These are phyloP conservation scores for Drosophila helvetica DNA, from an alignment of 2,888 invertebrate species.

Conservation along the genomic window DNA sequence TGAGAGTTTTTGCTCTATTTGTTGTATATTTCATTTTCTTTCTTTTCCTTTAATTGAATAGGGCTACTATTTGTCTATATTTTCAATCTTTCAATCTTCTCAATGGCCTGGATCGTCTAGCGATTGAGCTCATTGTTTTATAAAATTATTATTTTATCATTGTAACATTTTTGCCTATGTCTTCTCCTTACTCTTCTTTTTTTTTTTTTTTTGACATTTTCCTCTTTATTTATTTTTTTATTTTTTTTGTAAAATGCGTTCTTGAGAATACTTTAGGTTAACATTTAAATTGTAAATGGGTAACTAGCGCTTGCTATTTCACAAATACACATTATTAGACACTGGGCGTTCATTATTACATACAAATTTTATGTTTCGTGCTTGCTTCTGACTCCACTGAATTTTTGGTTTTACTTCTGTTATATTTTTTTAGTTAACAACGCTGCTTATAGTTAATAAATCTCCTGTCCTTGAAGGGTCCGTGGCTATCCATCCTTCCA, in stretches of 20 bases:
- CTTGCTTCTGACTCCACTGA: constrained; percentile 15
- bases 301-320: constrained; percentile 63
- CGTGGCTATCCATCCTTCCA: constrained; percentile 28
- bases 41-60: constrained; percentile 25
- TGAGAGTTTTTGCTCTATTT: not conserved
- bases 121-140: constrained; percentile 32
- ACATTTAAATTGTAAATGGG: constrained; percentile 64
- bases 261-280: constrained; percentile 77
- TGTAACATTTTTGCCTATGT: constrained; percentile 27
- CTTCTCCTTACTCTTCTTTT: constrained; percentile 1
- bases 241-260: constrained; percentile 68
- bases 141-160: constrained; percentile 31
- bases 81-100: not conserved
- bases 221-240: constrained; percentile 6
- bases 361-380: constrained; percentile 51
- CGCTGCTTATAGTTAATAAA: constrained; percentile 66
- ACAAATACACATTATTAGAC: constrained; percentile 57
- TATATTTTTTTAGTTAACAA: constrained; percentile 64
- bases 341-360: constrained; percentile 53
- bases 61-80: constrained; percentile 10
- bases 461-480: constrained; percentile 42
- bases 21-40: constrained; percentile 6
- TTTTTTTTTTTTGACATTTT: constrained; percentile 4
- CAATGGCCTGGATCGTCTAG: constrained; percentile 26
- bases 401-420: constrained; percentile 9